Conservation (phyloP, 1,140 invertebrate genomes). For the Bombus soroeensis region DNA sequence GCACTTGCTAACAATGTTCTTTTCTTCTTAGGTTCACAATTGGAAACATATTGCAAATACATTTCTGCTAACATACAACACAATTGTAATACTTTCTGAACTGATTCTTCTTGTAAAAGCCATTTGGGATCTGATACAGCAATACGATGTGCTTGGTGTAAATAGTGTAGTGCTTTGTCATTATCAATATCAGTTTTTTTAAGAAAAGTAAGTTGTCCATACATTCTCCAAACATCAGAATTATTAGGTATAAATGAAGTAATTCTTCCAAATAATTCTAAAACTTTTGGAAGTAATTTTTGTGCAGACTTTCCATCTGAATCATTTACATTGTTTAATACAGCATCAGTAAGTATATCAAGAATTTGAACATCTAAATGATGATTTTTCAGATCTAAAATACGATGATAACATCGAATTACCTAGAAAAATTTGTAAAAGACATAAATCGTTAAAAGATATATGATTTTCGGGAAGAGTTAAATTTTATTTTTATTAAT, state of each 20-base stretch:
- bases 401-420: slow-evolving; percentile 91
- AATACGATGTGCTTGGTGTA: slow-evolving; percentile 85
- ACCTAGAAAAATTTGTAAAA: slow-evolving; percentile 82
- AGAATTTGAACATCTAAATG: slow-evolving; percentile 92
- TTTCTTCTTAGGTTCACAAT: slow-evolving; percentile 74
- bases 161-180: slow-evolving; percentile 85
- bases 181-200: slow-evolving; percentile 77
- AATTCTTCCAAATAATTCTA: slow-evolving; percentile 92
- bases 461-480: slow-evolving; percentile 24
- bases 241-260: slow-evolving; percentile 87
- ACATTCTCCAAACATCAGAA: slow-evolving; percentile 90
- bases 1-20: slow-evolving; percentile 84
- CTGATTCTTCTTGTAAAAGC: slow-evolving; percentile 84
- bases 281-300: slow-evolving; percentile 85
- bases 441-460: slow-evolving; percentile 35
- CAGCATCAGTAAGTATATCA: slow-evolving; percentile 88
- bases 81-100: slow-evolving; percentile 81
- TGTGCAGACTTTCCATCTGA: slow-evolving; percentile 82
- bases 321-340: slow-evolving; percentile 86
- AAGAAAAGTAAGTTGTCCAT: slow-evolving; percentile 87
- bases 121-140: slow-evolving; percentile 85
- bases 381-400: slow-evolving; percentile 92
- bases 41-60: slow-evolving; percentile 72
- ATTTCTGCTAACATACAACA: slow-evolving; percentile 80
- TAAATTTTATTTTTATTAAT: slow-evolving; percentile 17